Conservation (phyloP, 2,113 vertebrate species). For the Boleophthalmus pectinirostris region DNA sequence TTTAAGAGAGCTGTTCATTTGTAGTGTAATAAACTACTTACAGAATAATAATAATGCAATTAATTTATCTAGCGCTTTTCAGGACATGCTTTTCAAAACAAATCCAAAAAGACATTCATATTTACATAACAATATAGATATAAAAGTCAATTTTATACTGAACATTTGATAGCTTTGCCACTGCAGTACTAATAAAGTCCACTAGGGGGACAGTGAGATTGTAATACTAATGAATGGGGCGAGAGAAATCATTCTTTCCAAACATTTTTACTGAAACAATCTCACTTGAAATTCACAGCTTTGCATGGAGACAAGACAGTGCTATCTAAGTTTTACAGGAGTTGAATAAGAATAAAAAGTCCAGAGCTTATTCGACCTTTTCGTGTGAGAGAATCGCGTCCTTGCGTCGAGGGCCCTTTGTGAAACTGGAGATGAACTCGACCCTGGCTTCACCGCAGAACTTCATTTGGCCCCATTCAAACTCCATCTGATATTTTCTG, state of each 20-base stretch:
- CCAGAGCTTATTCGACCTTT: not conserved
- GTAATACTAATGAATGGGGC: not conserved
- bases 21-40: too few relatives aligned
- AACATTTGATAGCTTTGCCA: not conserved
- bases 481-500: conserved; percentile 37
- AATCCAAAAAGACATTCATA: too few relatives aligned
- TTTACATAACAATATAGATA: too few relatives aligned
- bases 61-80: too few relatives aligned
- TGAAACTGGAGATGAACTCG: conserved; percentile 5
- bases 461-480: conserved; percentile 45
- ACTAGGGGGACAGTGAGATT: not conserved
- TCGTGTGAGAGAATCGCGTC: not conserved
- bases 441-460: conserved; percentile 46
- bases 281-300: not conserved
- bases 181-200: not conserved
- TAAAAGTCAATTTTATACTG: too few relatives aligned
- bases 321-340: not conserved
- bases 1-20: too few relatives aligned
- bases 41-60: too few relatives aligned
- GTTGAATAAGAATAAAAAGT: not conserved
- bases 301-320: not conserved
- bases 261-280: not conserved
- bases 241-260: not conserved
- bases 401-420: not conserved
- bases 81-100: too few relatives aligned